Percentiles rank a stretch among this genome's conserved stretches.
These are phyloP conservation scores for Montipora efflorescens DNA, from an alignment of 64 coral and sea anemone genomes.

Conservation along the genomic window DNA sequence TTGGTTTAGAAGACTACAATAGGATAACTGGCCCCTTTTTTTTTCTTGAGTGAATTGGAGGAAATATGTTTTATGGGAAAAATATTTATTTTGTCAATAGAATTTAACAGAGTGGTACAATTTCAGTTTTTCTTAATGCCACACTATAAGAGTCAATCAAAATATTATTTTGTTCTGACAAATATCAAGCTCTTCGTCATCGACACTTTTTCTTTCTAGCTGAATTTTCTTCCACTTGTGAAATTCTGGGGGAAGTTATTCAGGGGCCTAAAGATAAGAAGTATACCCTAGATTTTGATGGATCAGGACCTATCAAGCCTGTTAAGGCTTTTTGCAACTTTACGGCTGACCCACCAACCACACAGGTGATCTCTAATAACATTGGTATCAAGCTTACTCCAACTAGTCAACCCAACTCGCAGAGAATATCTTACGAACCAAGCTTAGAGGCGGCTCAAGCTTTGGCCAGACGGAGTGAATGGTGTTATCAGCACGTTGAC, in stretches of 20 bases:
- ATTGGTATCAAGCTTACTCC: background rate
- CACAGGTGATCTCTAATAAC: background rate
- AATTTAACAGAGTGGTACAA: no score
- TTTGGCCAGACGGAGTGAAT: constrained; percentile 75
- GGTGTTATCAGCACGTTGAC: constrained; percentile 74
- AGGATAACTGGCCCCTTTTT: no score
- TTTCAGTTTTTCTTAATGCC: no score
- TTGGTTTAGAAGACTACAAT: no score
- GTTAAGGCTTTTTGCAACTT: constrained; percentile 74
- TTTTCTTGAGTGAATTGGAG: no score
- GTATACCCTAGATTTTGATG: constrained; percentile 87
- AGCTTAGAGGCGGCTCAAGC: constrained; percentile 62
- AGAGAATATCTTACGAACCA: constrained; percentile 61
- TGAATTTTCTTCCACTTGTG: constrained; percentile 44
- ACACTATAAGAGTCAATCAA: no score
- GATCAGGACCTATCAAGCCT: constrained; percentile 59
- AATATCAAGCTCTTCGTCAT: no score
- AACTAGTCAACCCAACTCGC: background rate
- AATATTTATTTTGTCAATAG: no score
- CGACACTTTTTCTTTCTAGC: constrained; percentile 51
- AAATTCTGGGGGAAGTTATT: background rate
- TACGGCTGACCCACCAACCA: constrained; percentile 39
- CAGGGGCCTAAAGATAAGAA: background rate
- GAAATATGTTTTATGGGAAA: no score
- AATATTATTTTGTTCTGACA: no score